Conservation (phyloP, 2,797 vertebrate species). For the Aphelocoma californica region DNA sequence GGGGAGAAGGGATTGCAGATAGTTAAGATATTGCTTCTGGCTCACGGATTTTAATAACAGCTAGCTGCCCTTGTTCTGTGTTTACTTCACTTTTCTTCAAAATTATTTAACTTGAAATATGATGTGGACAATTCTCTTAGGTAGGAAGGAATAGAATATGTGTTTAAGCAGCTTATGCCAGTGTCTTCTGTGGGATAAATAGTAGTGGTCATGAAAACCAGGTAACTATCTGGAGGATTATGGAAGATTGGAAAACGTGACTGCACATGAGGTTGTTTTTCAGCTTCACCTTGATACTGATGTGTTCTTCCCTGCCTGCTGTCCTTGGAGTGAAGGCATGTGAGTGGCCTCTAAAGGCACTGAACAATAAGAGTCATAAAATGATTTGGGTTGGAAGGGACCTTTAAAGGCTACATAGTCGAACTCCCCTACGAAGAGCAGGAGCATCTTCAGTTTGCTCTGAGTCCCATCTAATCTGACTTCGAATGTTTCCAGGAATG, state of each 20-base stretch:
- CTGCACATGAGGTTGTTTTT: not conserved
- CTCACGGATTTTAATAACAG: not conserved
- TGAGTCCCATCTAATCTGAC: not conserved
- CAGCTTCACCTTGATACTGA: not conserved
- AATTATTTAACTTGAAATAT: not conserved
- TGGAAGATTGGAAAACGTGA: not conserved
- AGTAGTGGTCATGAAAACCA: not conserved
- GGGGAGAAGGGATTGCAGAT: fast-evolving
- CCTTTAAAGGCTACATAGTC: not conserved
- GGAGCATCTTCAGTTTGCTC: not conserved
- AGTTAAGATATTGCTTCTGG: not conserved
- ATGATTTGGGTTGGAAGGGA: not conserved
- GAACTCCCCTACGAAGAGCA: not conserved
- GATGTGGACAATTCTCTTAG: not conserved
- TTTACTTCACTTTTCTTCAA: not conserved
- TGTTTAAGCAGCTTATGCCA: not conserved
- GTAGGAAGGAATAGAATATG: not conserved
- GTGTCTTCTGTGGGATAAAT: not conserved
- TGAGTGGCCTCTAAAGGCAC: not conserved
- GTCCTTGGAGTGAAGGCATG: not conserved
- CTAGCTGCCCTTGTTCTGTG: not conserved
- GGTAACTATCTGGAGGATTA: not conserved
- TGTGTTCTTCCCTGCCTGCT: not conserved
- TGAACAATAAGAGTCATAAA: not conserved
- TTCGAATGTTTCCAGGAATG: not conserved